Base-by-base conservation (phyloP, 92 coral and sea anemone species). In the Palythoa grandiflora region DNA sequence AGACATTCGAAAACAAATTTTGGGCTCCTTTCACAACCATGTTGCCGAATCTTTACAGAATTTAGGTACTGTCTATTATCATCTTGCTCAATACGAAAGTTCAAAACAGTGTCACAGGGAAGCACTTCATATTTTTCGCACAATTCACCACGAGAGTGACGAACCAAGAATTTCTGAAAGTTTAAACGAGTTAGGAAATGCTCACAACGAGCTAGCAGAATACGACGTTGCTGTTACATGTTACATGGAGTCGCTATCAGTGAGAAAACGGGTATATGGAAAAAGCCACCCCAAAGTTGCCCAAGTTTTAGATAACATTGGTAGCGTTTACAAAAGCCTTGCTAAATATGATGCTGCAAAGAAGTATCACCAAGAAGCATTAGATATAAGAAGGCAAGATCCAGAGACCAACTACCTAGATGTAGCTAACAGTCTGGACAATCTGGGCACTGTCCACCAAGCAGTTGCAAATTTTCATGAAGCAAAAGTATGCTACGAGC, bases 21-120 rank as follows among this genome's bases (percentile, higher is more conserved):
- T 65, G 40, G 86, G 86, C 14, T 53, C 86, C 59, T 13, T 20
- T 66, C 75, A 81, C 75, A n/a, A 66, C 19, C 47, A 50, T 21
- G 93, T 90, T 28, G 87, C 93, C 17, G 87, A 81, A 53, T 78
- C 90, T 87, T 87, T 90, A 50, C 70, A 59, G 15, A 83, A 83
- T 11, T 38, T 87, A 44, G 93, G 88, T 40, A 85, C 55, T 59
- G 70, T 79, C 17, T 78, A 78, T 50, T 57, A 52, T 6, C 73
- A 47, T 3, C 75, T 40, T 8, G 73, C 86, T 81, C 59, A 48
- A 44, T 81, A 81, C 75, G 75, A 81, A 48, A 66, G 15, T 12
- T 65, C 86, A 81, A 47, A 68, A 81, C 59, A 81, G 38, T 65
- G 50, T 68, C 86, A 81, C 86, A 20, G 60, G n/a, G 40, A 81